Evolutionary conservation across 35 echinoderm and acorn worm genomes (phyloP).

Genomic region (Strongylocentrotus purpuratus): DNA sequence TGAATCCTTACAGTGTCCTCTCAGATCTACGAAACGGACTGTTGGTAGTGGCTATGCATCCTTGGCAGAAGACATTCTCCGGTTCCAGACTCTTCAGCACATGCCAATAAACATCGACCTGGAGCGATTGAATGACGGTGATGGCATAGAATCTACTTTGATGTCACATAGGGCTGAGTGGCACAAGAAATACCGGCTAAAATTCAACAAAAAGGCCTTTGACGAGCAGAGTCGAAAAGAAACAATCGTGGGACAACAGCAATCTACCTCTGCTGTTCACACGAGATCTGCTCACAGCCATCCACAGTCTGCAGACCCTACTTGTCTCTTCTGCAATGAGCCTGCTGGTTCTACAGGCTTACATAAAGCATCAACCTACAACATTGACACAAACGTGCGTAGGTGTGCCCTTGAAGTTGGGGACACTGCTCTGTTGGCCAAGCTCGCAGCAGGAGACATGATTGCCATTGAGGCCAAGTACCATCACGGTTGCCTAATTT

Average conservation of each 20-base stretch:
- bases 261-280: no score
- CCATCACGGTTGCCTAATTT: conserved; percentile 35
- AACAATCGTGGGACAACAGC: background rate
- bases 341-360: background rate
- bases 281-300: background rate
- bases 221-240: background rate
- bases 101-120: background rate
- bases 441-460: conserved; percentile 52
- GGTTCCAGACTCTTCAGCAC: background rate
- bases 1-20: conserved; percentile 52
- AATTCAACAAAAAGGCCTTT: conserved; percentile 41
- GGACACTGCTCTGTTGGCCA: background rate
- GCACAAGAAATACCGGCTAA: conserved; percentile 53
- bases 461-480: conserved; percentile 32
- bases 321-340: conserved; percentile 9
- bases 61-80: background rate
- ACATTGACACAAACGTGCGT: background rate
- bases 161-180: conserved; percentile 46
- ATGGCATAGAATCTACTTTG: conserved; percentile 60
- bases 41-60: conserved; percentile 35
- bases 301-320: background rate
- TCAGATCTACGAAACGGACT: background rate
- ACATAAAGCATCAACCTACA: background rate
- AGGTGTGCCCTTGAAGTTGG: background rate
- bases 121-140: conserved; percentile 51